Evolutionary conservation across 2,797 vertebrate genomes (phyloP).

Genomic region (Phalanger gymnotis): DNA sequence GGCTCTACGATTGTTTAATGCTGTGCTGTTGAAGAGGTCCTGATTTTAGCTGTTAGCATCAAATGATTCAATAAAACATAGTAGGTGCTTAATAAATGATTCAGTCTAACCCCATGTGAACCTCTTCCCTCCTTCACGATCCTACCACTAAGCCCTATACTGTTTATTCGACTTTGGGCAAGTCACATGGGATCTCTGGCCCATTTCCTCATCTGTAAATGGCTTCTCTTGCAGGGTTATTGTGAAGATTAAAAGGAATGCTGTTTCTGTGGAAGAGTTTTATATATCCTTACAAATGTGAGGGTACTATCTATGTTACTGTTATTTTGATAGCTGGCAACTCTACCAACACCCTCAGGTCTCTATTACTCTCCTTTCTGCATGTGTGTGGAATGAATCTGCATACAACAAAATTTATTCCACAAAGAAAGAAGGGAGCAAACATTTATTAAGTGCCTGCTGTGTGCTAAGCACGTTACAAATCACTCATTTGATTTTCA

Average conservation of each 20-base stretch:
- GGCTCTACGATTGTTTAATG: not conserved
- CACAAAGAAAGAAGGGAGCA: not conserved
- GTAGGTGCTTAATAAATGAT: too few species aligned
- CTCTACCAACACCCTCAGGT: not conserved
- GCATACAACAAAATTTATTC: not conserved
- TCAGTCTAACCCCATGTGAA: not conserved
- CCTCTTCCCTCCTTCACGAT: not conserved
- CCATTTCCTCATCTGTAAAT: not conserved
- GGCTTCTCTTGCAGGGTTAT: not conserved
- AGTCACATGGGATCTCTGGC: not conserved
- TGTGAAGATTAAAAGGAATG: not conserved
- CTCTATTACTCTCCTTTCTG: not conserved
- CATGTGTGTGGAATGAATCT: not conserved
- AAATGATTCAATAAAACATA: too few species aligned
- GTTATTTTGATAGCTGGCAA: not conserved
- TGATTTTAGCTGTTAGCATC: not conserved
- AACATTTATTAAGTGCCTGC: not conserved
- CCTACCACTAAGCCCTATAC: not conserved
- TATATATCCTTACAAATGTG: not conserved
- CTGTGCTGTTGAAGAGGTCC: not conserved
- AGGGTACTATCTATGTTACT: not conserved
- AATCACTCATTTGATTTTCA: not conserved
- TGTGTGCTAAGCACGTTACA: not conserved
- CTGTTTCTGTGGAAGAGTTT: not conserved
- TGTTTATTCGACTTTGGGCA: not conserved